phyloP scores from a whole-genome alignment of 2,797 vertebrate genomes.

The Gastrophryne carolinensis region DNA sequence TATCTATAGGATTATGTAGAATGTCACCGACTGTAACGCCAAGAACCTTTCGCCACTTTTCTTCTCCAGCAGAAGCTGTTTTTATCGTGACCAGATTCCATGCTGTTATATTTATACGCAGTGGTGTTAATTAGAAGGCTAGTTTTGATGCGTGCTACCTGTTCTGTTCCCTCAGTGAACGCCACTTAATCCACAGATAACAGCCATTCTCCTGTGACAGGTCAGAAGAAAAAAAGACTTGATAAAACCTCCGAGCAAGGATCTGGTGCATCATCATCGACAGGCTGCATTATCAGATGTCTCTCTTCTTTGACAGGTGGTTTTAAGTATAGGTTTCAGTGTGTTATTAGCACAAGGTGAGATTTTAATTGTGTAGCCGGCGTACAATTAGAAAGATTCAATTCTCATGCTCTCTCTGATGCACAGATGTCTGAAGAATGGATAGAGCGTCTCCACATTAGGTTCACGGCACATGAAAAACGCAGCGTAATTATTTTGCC shows the following conservation, averaged over 20 bases:
- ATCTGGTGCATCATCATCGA: conserved; percentile 45
- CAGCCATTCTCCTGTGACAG: conserved; percentile 50
- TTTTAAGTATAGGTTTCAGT: conserved; percentile 53
- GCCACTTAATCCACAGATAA: conserved; percentile 51
- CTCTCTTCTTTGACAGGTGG: conserved; percentile 53
- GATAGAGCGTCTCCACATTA: conserved; percentile 44
- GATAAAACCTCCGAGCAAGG: conserved; percentile 43
- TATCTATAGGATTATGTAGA: neutral
- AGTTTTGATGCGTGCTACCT: conserved; percentile 45
- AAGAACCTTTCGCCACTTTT: neutral
- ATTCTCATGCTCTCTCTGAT: conserved; percentile 53
- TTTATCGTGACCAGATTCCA: conserved; percentile 14
- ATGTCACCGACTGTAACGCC: neutral
- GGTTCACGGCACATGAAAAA: conserved; percentile 50
- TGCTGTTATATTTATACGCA: conserved; percentile 47
- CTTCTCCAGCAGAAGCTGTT: conserved; percentile 23
- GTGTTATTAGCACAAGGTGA: conserved; percentile 53
- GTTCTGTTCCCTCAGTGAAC: conserved; percentile 28
- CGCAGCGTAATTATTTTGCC: conserved; percentile 49
- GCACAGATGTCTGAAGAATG: conserved; percentile 54
- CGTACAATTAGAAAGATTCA: conserved; percentile 54
- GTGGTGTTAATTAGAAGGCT: conserved; percentile 46
- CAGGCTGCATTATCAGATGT: conserved; percentile 53
- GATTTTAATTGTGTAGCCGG: conserved; percentile 54
- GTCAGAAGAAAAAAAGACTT: conserved; percentile 27